Conservation (phyloP, 2,113 vertebrate genomes). For the Furnarius figulus region DNA sequence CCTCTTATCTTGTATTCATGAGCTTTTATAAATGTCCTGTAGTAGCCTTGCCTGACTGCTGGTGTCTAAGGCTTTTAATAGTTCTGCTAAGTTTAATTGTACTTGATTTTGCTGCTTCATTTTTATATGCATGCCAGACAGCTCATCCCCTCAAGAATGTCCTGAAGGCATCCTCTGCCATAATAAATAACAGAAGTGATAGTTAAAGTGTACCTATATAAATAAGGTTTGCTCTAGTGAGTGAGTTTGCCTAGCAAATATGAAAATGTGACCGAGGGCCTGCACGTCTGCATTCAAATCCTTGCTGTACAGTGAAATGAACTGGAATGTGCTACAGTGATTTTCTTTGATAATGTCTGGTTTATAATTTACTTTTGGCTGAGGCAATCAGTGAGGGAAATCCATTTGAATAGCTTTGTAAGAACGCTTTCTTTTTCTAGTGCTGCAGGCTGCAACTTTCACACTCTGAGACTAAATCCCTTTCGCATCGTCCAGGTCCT, state of each 20-base stretch:
- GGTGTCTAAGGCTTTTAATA: slow-evolving; percentile 39
- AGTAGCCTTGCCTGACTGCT: background rate
- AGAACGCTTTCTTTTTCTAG: slow-evolving; percentile 38
- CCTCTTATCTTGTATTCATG: background rate
- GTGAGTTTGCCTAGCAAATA: background rate
- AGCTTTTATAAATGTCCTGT: background rate
- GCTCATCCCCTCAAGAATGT: slow-evolving; percentile 60
- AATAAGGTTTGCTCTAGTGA: background rate
- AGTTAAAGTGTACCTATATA: slow-evolving; percentile 27
- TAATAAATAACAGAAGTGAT: slow-evolving; percentile 52
- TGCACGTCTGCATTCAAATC: background rate
- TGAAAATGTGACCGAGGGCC: background rate
- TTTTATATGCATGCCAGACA: slow-evolving; percentile 50
- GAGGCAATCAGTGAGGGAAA: slow-evolving; percentile 43
- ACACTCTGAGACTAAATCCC: slow-evolving; percentile 42
- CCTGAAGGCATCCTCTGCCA: slow-evolving; percentile 45
- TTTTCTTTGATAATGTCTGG: slow-evolving; percentile 60
- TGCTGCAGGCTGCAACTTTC: slow-evolving; percentile 56
- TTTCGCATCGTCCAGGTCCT: slow-evolving; percentile 26
- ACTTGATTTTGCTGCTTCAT: slow-evolving; percentile 41
- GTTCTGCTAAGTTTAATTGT: slow-evolving; percentile 55
- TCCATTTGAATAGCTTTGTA: slow-evolving; percentile 58
- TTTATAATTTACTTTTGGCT: slow-evolving; percentile 59
- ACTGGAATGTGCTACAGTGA: slow-evolving; percentile 20
- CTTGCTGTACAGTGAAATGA: slow-evolving; percentile 1